Evolutionary conservation across 2,113 vertebrate species (phyloP), one percentile per base, ranked within the genome.

Genomic region (Parus major): DNA sequence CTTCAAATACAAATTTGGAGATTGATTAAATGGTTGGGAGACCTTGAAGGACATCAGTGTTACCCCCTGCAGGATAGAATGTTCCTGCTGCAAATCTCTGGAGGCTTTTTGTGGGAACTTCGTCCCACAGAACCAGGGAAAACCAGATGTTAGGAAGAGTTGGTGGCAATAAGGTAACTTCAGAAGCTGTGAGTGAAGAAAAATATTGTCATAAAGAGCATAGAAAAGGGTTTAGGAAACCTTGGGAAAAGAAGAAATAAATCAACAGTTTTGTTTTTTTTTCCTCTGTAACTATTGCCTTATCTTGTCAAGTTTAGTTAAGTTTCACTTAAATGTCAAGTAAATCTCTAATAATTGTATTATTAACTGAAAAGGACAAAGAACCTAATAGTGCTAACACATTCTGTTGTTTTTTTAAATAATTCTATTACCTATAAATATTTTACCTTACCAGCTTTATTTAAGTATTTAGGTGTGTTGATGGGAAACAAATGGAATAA

Each of bases 11-110:
- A 39, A 39, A 39, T 57, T 80, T 64, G 19, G 23, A 76, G 42
- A 3, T 6, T 35, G 12, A 12, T 25, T 10, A 64, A 90, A 49
- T 50, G 49, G 1, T 17, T 82, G 33, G 50, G 44, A 72, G 17
- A 47, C 19, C 20, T 31, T 71, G 41, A 41, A 61, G 68, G 68
- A 27, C 10, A 24, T 17, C 16, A 15, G n/a, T 23, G 55, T 44
- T 14, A 31, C 17, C 14, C 39, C 10, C 29, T 5, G 4, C 19
- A n/a, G 36, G 29, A 17, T 3, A 15, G 2, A 59, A 18, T 0
- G 0, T 8, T 80, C 18, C 35, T 92, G 39, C 42, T 63, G 63
- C 47, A 76, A 27, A 0, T 2, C 15, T 70, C 18, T 49, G 27
- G 9, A 28, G 53, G 31, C 4, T 59, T 80, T 76, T 33, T 49